Percentiles rank a stretch among this genome's conserved stretches.
Conservation (phyloP, 1,140 invertebrate species). For the Monomorium pharaonis region DNA sequence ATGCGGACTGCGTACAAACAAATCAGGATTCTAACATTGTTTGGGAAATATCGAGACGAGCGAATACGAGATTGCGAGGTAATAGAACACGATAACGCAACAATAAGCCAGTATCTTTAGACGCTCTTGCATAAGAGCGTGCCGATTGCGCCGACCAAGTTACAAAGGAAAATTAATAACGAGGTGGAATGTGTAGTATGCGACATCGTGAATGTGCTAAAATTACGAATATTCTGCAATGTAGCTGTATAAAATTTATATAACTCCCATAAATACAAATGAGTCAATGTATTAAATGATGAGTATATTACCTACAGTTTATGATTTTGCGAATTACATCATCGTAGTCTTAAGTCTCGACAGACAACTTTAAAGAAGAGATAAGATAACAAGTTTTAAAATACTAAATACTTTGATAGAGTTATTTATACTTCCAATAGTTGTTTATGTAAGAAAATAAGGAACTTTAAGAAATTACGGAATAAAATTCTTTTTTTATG, state of each 20-base stretch:
- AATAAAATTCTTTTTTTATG: neutral
- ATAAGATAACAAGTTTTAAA: neutral
- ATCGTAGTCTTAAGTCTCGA: neutral
- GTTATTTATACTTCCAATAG: neutral
- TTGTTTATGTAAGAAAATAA: neutral
- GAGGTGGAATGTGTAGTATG: neutral
- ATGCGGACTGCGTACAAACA: constrained; percentile 12
- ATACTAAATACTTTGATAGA: neutral
- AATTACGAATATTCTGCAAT: constrained; percentile 35
- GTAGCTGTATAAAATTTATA: neutral
- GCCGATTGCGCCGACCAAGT: neutral
- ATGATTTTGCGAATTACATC: neutral
- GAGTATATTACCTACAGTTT: no score
- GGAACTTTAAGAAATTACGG: neutral
- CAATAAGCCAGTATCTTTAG: constrained; percentile 52
- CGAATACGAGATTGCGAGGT: constrained; percentile 31
- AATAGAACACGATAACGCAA: constrained; percentile 52
- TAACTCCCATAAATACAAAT: neutral
- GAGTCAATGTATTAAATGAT: neutral
- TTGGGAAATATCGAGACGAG: constrained; percentile 30
- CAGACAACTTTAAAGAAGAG: neutral
- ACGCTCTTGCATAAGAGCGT: constrained; percentile 35
- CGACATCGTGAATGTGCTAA: constrained; percentile 18
- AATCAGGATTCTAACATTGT: constrained; percentile 41
- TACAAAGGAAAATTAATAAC: constrained; percentile 60